Evolutionary conservation across 1,140 invertebrate genomes (phyloP).

Genomic region (Drosophila littoralis): DNA sequence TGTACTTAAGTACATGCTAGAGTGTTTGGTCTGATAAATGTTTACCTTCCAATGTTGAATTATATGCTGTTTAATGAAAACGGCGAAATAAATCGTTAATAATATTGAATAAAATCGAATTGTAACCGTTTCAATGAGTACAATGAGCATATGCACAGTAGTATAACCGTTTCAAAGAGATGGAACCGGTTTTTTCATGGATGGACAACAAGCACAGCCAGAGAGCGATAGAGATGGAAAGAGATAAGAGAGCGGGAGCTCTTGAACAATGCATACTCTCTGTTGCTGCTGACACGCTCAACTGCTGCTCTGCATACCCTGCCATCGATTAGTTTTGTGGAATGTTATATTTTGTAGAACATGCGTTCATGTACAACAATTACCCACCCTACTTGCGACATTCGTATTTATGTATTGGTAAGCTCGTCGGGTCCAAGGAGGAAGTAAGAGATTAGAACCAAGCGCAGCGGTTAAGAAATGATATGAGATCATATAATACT

Average conservation of each 20-base stretch:
- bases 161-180: conserved; percentile 33
- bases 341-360: conserved; percentile 3
- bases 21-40: conserved; percentile 6
- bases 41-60: conserved; percentile 5
- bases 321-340: too few relatives aligned
- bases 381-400: background rate
- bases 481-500: too few relatives aligned
- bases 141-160: conserved; percentile 1
- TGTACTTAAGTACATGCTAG: background rate
- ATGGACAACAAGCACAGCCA: conserved; percentile 20
- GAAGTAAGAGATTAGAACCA: too few relatives aligned
- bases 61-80: background rate
- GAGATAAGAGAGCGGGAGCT: conserved; percentile 28
- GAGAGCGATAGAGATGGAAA: conserved; percentile 1
- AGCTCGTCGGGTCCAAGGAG: too few relatives aligned
- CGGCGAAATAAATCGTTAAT: background rate
- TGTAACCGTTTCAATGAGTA: conserved; percentile 22
- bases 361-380: background rate
- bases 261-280: conserved; percentile 8
- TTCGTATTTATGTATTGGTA: too few relatives aligned
- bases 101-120: conserved; percentile 12
- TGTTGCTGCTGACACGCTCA: conserved; percentile 32
- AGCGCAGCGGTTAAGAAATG: too few relatives aligned
- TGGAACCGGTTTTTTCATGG: conserved; percentile 39
- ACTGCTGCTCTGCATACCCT: conserved; percentile 13